Conservation (phyloP, 2,888 invertebrate genomes). For the Lypha dubia region DNA sequence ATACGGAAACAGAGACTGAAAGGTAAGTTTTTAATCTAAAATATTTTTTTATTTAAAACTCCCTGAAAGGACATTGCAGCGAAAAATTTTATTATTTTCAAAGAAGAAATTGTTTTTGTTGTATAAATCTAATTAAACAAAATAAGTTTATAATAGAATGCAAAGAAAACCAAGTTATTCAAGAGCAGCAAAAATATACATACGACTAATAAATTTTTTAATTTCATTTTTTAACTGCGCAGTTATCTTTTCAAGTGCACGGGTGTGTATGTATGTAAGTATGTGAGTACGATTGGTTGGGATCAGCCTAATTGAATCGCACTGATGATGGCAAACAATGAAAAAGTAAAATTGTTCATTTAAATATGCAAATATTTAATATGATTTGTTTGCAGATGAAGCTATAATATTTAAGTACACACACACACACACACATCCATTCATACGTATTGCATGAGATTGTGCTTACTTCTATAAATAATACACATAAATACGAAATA, state of each 20-base stretch:
- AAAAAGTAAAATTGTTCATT: constrained; percentile 17
- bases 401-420: not conserved
- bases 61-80: not conserved
- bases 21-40: constrained; percentile 78
- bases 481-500: not conserved
- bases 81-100: not conserved
- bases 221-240: constrained; percentile 38
- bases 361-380: constrained; percentile 47
- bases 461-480: not conserved
- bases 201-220: not conserved
- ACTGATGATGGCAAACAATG: constrained; percentile 25
- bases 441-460: not conserved
- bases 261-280: not conserved
- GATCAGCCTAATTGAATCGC: constrained; percentile 42
- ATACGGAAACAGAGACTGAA: constrained; percentile 83
- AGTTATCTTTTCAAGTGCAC: constrained; percentile 26
- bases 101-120: not conserved
- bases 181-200: constrained; percentile 19
- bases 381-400: not conserved
- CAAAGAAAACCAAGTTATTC: not conserved
- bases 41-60: not conserved
- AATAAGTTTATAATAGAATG: constrained; percentile 8
- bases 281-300: not conserved
- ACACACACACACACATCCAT: not conserved
- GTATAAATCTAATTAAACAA: constrained; percentile 14